A percentile compares a stretch with the other conserved stretches of the same genome.
These are phyloP conservation scores for Bellardia pandia DNA, from an alignment of 2,888 invertebrate genomes.

Conservation along the genomic window DNA sequence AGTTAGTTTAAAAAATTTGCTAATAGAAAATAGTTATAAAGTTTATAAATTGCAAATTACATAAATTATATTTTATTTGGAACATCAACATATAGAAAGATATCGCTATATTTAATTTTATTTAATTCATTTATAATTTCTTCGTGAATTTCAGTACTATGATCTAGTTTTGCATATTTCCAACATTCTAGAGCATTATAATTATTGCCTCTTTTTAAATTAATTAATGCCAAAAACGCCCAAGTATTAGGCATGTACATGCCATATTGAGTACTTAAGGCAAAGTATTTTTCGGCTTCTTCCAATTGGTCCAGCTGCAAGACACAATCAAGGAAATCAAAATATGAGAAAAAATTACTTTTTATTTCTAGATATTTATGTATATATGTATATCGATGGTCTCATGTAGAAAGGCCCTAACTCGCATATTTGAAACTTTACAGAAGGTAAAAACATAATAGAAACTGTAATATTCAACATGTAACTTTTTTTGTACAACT, in stretches of 20 bases:
- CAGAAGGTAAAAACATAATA: no score
- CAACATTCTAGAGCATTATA: conserved; percentile 78
- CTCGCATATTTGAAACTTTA: no score
- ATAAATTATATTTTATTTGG: conserved; percentile 43
- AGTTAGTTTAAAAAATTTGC: not conserved
- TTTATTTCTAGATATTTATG: not conserved
- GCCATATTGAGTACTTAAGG: conserved; percentile 72
- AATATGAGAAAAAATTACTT: not conserved
- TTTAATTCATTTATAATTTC: conserved; percentile 77
- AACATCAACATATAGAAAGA: conserved; percentile 77
- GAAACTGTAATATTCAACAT: no score
- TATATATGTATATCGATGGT: no score
- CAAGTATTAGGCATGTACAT: conserved; percentile 78
- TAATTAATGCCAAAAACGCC: conserved; percentile 79
- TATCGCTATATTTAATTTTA: conserved; percentile 74
- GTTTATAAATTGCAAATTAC: no score
- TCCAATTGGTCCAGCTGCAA: conserved; percentile 63
- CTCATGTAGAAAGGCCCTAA: no score
- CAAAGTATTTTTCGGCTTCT: conserved; percentile 75
- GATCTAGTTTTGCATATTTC: conserved; percentile 79
- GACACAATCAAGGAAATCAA: not conserved
- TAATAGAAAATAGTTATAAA: not conserved
- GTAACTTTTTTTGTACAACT: no score
- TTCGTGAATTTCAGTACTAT: conserved; percentile 69
- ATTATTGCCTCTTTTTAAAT: conserved; percentile 76